phyloP scores from a whole-genome alignment of 2,888 invertebrate species.

The Scaptomyza flava region DNA sequence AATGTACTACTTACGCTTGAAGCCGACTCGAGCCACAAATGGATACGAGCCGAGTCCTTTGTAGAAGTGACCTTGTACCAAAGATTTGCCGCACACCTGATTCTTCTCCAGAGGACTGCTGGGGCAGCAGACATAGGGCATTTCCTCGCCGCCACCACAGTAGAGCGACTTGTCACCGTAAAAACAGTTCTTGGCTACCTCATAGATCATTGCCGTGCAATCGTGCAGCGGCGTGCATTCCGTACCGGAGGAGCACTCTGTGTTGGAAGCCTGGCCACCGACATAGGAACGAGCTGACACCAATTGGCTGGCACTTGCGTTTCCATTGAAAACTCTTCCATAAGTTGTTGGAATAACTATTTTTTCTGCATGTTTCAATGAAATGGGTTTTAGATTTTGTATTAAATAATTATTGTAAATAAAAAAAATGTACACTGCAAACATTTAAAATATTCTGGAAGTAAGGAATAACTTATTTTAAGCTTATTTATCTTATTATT shows the following conservation, averaged over 20 bases:
- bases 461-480: no score
- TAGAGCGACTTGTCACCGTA: constrained; percentile 84
- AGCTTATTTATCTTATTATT: no score
- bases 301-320: constrained; percentile 55
- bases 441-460: no score
- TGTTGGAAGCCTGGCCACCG: constrained; percentile 47
- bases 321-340: constrained; percentile 15
- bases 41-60: constrained; percentile 90
- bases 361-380: constrained; percentile 46
- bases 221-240: constrained; percentile 84
- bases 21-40: constrained; percentile 91
- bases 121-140: constrained; percentile 84
- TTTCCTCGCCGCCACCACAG: constrained; percentile 83
- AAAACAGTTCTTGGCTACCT: constrained; percentile 83
- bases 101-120: constrained; percentile 83
- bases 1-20: constrained; percentile 87
- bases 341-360: constrained; percentile 45
- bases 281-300: constrained; percentile 74
- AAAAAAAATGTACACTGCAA: no score
- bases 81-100: constrained; percentile 87
- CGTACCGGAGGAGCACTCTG: constrained; percentile 80
- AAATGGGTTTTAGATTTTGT: no score
- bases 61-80: constrained; percentile 88
- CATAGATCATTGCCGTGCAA: constrained; percentile 83
- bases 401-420: no score